Percentiles rank a stretch among this genome's conserved stretches.
Evolutionary conservation across 1,140 invertebrate species (phyloP).

Genomic region (Papilio aristodemus): DNA sequence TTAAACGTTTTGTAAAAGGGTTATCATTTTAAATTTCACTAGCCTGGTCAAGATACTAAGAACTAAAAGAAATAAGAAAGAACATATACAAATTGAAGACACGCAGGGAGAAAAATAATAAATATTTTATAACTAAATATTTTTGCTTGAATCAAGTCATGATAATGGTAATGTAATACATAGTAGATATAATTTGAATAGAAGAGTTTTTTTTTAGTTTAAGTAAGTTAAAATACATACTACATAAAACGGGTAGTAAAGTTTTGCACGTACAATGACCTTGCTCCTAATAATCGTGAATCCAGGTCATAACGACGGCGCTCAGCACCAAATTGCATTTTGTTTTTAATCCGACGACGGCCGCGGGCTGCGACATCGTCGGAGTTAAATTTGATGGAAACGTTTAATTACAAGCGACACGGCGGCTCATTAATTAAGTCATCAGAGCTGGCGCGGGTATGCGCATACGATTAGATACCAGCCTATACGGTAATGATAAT

Average conservation of each 20-base stretch:
- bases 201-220: too few species aligned
- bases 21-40: too few species aligned
- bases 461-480: slow-evolving; percentile 60
- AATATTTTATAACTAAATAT: too few species aligned
- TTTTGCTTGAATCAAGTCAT: too few species aligned
- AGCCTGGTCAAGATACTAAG: too few species aligned
- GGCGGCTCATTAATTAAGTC: slow-evolving; percentile 77
- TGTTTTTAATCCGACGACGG: slow-evolving; percentile 63
- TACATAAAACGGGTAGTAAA: slow-evolving; percentile 12
- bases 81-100: not conserved
- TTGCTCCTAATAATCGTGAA: slow-evolving; percentile 39
- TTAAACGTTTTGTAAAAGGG: too few species aligned
- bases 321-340: slow-evolving; percentile 61
- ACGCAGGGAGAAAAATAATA: not conserved
- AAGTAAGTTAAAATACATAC: not conserved
- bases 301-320: slow-evolving; percentile 38
- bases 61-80: too few species aligned
- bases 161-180: too few species aligned
- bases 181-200: too few species aligned
- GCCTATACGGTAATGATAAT: slow-evolving; percentile 68
- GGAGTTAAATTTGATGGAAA: slow-evolving; percentile 68
- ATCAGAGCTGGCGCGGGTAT: slow-evolving; percentile 66
- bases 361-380: slow-evolving; percentile 53
- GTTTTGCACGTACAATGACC: slow-evolving; percentile 30
- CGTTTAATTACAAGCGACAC: slow-evolving; percentile 76